phyloP scores from a whole-genome alignment of 2,888 invertebrate genomes.

The Heteropelma amictum region DNA sequence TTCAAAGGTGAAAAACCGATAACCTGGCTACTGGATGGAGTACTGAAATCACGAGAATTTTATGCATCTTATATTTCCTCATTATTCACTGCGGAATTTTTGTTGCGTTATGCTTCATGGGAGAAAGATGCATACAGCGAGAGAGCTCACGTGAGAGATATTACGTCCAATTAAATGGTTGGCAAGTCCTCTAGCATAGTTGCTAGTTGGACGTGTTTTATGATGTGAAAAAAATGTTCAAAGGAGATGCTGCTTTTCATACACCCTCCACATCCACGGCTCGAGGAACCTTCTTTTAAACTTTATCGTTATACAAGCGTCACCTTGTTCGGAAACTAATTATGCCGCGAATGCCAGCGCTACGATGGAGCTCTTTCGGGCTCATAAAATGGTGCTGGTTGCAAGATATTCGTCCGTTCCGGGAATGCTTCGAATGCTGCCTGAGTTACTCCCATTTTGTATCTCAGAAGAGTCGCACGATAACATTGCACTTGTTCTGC shows the following conservation, averaged over 20 bases:
- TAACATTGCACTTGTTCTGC: too few species aligned
- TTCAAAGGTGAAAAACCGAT: constrained; percentile 73
- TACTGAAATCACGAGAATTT: not conserved
- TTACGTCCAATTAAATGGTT: constrained; percentile 11
- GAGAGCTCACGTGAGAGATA: constrained; percentile 18
- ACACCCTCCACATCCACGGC: constrained; percentile 24
- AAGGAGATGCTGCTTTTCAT: constrained; percentile 25
- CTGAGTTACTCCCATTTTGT: constrained; percentile 24
- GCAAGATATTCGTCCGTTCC: constrained; percentile 24
- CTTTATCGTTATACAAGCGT: constrained; percentile 13
- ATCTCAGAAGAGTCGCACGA: not conserved
- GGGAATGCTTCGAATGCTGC: constrained; percentile 44
- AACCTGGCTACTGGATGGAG: constrained; percentile 62
- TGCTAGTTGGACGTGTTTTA: not conserved
- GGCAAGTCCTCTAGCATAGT: constrained; percentile 32
- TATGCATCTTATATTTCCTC: not conserved
- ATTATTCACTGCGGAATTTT: not conserved
- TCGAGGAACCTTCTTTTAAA: constrained; percentile 24
- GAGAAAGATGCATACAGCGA: not conserved
- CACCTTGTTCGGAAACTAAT: constrained; percentile 55
- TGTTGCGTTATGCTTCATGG: not conserved
- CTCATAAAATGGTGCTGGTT: not conserved
- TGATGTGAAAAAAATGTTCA: not conserved
- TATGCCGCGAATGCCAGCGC: constrained; percentile 53
- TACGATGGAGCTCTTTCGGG: constrained; percentile 12